Conservation (phyloP, 2,797 vertebrate species). For the Sebastolobus altivelis region DNA sequence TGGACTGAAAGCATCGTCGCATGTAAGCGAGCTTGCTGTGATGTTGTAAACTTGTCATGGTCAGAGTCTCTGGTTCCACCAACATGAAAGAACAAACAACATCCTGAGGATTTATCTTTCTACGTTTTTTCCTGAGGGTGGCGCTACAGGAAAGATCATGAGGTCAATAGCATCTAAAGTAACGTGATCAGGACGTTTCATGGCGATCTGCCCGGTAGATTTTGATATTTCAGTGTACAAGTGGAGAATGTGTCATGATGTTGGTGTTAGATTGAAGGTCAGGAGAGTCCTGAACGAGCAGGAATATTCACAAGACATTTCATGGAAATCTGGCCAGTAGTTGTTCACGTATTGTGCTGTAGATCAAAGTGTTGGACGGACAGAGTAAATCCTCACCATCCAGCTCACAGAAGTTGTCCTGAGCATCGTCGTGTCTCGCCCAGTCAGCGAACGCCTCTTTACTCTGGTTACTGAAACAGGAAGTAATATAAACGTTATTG, state of each 20-base stretch:
- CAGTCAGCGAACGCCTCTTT: constrained; percentile 97
- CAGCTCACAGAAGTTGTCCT: constrained; percentile 97
- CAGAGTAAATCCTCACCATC: constrained; percentile 87
- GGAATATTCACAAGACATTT: background rate
- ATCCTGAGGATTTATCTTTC: background rate
- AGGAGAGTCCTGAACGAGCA: background rate
- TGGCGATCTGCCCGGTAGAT: background rate
- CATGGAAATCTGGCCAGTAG: background rate
- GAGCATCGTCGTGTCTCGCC: constrained; percentile 96
- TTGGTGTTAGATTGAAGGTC: background rate
- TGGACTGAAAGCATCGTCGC: background rate
- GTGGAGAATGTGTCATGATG: background rate
- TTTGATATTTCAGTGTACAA: background rate
- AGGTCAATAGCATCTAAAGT: background rate
- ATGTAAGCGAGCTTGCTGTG: background rate
- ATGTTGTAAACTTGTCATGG: background rate
- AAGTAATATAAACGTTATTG: background rate
- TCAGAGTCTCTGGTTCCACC: background rate
- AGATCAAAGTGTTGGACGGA: background rate
- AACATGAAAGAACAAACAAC: background rate
- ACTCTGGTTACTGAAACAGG: constrained; percentile 90
- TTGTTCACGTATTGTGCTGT: background rate
- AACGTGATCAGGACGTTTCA: background rate
- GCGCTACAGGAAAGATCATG: background rate
- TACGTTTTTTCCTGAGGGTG: background rate